Evolutionary conservation across 2,113 vertebrate genomes (phyloP).

Genomic region (Pelvicachromis taeniatus): DNA sequence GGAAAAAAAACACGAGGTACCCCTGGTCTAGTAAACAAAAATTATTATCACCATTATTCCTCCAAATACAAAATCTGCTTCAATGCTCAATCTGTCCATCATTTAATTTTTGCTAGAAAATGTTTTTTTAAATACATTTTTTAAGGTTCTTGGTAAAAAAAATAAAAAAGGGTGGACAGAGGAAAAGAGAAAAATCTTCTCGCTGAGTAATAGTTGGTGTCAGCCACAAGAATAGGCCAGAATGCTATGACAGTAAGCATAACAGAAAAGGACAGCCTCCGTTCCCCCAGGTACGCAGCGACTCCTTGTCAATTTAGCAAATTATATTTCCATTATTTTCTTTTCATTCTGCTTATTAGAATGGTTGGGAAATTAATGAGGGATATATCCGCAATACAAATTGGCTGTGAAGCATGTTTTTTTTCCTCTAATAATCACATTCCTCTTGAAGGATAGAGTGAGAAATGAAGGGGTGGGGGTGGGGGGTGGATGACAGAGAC

Average conservation of each 20-base stretch:
- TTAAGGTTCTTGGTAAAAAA: neutral
- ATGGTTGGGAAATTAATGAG: slow-evolving; percentile 62
- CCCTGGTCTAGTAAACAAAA: neutral
- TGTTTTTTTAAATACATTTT: neutral
- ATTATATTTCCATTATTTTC: slow-evolving; percentile 65
- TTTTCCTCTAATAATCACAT: slow-evolving; percentile 28
- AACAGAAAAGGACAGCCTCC: slow-evolving; percentile 17
- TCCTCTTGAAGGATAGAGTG: slow-evolving; percentile 26
- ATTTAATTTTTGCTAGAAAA: neutral
- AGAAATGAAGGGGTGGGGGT: neutral
- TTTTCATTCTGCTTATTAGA: slow-evolving; percentile 64
- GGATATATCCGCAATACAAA: slow-evolving; percentile 45
- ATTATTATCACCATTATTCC: neutral
- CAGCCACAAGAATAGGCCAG: neutral
- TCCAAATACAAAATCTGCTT: neutral
- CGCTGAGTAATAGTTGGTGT: slow-evolving; percentile 3
- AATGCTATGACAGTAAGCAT: slow-evolving; percentile 14
- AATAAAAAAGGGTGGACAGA: neutral
- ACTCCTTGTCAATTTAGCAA: slow-evolving; percentile 55
- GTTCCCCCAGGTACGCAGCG: slow-evolving; percentile 41
- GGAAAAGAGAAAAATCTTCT: neutral
- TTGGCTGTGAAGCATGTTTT: slow-evolving; percentile 10
- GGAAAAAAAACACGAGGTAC: neutral
- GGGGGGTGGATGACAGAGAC: neutral
- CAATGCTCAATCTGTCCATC: neutral